Evolutionary conservation across 2,888 invertebrate genomes (phyloP).

Genomic region (Drosophila kanekoi): DNA sequence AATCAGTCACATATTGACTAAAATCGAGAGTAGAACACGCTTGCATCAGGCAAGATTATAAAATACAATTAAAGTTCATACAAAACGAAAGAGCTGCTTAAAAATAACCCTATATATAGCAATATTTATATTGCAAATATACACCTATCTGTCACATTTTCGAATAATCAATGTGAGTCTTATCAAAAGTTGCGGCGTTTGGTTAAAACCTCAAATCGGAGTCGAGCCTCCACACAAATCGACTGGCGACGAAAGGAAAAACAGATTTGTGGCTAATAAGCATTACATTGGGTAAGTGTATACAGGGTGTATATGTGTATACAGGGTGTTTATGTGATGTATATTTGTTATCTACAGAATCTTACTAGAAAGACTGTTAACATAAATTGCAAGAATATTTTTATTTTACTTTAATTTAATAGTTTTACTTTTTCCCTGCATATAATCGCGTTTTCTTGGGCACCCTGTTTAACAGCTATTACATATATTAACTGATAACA

Average conservation of each 20-base stretch:
- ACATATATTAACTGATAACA: slow-evolving; percentile 1
- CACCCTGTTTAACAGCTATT: neutral
- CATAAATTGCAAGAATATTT: too few relatives aligned
- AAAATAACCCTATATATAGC: neutral
- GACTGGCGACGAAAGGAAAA: neutral
- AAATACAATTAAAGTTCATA: slow-evolving; percentile 43
- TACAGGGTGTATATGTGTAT: neutral
- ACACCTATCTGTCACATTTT: slow-evolving; percentile 2
- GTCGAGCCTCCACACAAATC: slow-evolving; percentile 38
- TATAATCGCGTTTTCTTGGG: too few relatives aligned
- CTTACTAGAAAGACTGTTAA: too few relatives aligned
- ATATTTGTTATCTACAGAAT: neutral
- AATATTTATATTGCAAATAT: neutral
- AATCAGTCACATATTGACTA: slow-evolving; percentile 13
- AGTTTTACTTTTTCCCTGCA: neutral
- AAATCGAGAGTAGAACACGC: slow-evolving; percentile 15
- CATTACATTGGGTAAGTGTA: neutral
- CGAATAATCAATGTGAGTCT: neutral
- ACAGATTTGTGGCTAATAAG: neutral
- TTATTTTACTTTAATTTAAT: too few relatives aligned
- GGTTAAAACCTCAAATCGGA: neutral
- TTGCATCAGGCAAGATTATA: slow-evolving; percentile 13
- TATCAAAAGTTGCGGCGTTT: neutral
- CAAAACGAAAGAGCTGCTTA: slow-evolving; percentile 4
- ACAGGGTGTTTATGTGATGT: neutral